These are phyloP conservation scores for Coleophora flavipennella DNA, from an alignment of 2,888 invertebrate genomes.

Conservation along the genomic window DNA sequence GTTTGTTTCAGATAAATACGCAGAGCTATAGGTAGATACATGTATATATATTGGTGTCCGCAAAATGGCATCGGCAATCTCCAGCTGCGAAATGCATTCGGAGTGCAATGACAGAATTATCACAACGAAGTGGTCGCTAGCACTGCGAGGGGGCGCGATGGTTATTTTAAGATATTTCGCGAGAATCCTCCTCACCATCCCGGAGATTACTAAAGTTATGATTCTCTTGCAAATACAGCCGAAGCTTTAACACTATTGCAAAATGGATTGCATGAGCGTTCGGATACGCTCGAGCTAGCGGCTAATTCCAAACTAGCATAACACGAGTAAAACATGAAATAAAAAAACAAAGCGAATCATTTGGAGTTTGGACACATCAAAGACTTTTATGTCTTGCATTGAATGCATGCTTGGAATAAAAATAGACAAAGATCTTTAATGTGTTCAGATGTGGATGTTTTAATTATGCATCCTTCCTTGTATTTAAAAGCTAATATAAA, in stretches of 20 bases:
- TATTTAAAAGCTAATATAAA: too few species aligned
- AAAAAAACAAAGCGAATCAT: not conserved
- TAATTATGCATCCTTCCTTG: too few species aligned
- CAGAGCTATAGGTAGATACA: slow-evolving; percentile 21
- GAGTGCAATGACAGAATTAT: slow-evolving; percentile 59
- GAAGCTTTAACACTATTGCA: too few species aligned
- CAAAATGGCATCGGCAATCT: slow-evolving; percentile 46
- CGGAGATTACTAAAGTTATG: slow-evolving; percentile 25
- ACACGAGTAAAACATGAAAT: not conserved
- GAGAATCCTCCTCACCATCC: slow-evolving; percentile 26
- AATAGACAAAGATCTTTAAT: too few species aligned
- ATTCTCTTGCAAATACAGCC: too few species aligned
- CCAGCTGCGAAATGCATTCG: slow-evolving; percentile 62
- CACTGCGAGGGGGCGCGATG: slow-evolving; percentile 47
- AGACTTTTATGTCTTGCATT: too few species aligned
- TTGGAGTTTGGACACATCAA: not conserved
- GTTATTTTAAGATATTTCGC: slow-evolving; percentile 64
- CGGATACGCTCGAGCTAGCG: too few species aligned
- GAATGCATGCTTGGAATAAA: too few species aligned
- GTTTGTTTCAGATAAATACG: too few species aligned
- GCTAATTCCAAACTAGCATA: not conserved
- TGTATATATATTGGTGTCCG: slow-evolving; percentile 24
- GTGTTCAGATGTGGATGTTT: too few species aligned
- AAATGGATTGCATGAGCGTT: too few species aligned
- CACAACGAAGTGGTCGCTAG: slow-evolving; percentile 21